Conservation (phyloP, 2,888 invertebrate genomes). For the Brenthis daphne region DNA sequence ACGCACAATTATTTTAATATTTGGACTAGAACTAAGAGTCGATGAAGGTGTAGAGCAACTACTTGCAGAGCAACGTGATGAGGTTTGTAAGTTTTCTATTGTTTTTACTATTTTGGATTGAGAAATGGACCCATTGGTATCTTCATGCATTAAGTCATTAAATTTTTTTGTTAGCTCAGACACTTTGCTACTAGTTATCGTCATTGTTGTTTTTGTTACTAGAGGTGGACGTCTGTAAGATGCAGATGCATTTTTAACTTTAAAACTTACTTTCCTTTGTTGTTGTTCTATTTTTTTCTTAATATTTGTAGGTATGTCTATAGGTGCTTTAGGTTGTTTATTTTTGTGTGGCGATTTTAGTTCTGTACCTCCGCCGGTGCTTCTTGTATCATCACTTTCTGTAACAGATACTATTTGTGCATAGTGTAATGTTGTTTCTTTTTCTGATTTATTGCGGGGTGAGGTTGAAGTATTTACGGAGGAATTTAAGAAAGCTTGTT, state of each 20-base stretch:
- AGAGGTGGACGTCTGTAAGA: conserved; percentile 71
- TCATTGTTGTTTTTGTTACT: conserved; percentile 73
- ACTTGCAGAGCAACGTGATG: conserved; percentile 59
- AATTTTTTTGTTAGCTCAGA: conserved; percentile 87
- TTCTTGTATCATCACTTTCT: conserved; percentile 71
- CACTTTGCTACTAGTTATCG: conserved; percentile 82
- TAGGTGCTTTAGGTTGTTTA: conserved; percentile 47
- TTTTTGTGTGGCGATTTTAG: conserved; percentile 42
- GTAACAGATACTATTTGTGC: conserved; percentile 72
- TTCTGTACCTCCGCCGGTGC: conserved; percentile 72
- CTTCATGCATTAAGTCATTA: conserved; percentile 83
- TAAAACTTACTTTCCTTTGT: conserved; percentile 83
- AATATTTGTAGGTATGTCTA: conserved; percentile 50
- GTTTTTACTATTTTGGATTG: conserved; percentile 81
- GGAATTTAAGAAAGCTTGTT: conserved; percentile 68
- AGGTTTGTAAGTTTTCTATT: conserved; percentile 70
- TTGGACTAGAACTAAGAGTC: conserved; percentile 73
- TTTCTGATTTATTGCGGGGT: conserved; percentile 43
- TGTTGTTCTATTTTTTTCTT: conserved; percentile 65
- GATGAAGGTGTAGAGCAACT: conserved; percentile 76
- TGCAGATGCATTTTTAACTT: conserved; percentile 79
- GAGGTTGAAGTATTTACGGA: conserved; percentile 51
- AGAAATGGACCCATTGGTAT: conserved; percentile 66
- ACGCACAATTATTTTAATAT: conserved; percentile 75
- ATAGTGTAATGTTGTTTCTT: conserved; percentile 62